Evolutionary conservation across 2,888 invertebrate genomes (phyloP), one percentile per base, ranked within the genome.

Genomic region (Dasypogon diadema): DNA sequence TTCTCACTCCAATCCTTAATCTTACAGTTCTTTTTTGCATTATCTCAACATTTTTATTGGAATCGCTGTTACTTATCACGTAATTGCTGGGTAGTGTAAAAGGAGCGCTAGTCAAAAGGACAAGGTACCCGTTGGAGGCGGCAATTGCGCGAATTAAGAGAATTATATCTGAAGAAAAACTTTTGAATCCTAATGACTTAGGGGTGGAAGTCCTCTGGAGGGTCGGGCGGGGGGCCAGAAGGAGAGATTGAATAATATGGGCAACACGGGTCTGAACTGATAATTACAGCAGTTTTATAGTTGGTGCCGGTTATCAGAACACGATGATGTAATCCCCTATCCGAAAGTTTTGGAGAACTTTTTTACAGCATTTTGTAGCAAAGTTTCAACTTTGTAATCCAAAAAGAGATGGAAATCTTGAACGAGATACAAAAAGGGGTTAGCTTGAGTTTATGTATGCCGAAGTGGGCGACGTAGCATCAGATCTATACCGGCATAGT

Each of bases 251-350:
- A 65, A 65, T 46, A 65, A 46, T 6, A 30, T 46, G 65, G 46
- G 8, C 46, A 22, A 24, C 18, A 22, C 24, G 65, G 46, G 46
- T 5, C 14, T 24, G 48, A 65, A 48, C 65, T 65, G 65, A 46
- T 65, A 65, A 65, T 65, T 65, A 65, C 65, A 65, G 48, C 65
- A 65, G 65, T 48, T 60, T 65, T 24, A 48, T 46, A 60, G 60
- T 60, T 37, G 22, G 12, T 42, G 0, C 65, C 16, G 46, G 2
- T 24, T 46, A 65, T 46, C 65, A 24, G 48, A 48, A 48, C 21
- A 42, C 48, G 65, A 65, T 65, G 65, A 65, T 46, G 46, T 48
- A 65, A 65, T 65, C 65, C n/a, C 42, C n/a, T 12, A 6, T 42
- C 8, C 2, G n/a, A 14, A 65, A 65, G 21, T 46, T 65, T 42